Base-by-base conservation (phyloP, 2,888 invertebrate genomes). In the Torymus aiolomorphi region DNA sequence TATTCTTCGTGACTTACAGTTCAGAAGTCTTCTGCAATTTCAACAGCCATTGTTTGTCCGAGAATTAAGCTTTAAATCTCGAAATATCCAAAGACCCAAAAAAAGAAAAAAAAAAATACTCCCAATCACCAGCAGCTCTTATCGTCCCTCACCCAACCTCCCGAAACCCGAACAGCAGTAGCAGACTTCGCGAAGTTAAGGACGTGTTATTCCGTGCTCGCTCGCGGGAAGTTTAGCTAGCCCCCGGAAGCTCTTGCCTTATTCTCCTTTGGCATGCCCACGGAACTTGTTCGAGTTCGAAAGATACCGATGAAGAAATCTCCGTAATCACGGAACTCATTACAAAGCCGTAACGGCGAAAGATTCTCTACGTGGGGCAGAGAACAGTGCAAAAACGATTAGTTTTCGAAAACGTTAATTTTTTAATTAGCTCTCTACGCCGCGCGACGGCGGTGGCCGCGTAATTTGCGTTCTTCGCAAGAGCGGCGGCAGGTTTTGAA, bases 321-420 rank as follows among this genome's bases (percentile, higher is more conserved):
- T 76, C 49, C 14, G 80, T 76, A 76, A 80, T 80, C 72, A 80
- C 62, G 57, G 76, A 76, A 80, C 76, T 80, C 80, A 76, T 80
- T 80, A 80, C 72, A 62, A 66, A 80, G 70, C 65, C 51, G 42
- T 31, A 1, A 8, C 42, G 1, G 42, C 8, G 42, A 42, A 42
- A 42, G 42, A 42, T 42, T 42, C 42, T 42, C 42, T 31, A 3
- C 31, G 8, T 10, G 42, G 1, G 42, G 8, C 42, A 42, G 42
- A 8, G 42, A 42, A 8, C 5, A 42, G 4, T 8, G 42, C 42
- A 42, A 42, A 42, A 42, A 42, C 42, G 5, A 42, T 42, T 42
- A 42, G 42, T 42, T 42, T 42, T 42, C 8, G 42, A 42, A 42
- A 42, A 42, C 42, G 42, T 42, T 42, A 42, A 42, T 42, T 5